These are phyloP conservation scores for Myrmecophaga tridactyla DNA, from an alignment of 2,113 vertebrate genomes.

Conservation along the genomic window DNA sequence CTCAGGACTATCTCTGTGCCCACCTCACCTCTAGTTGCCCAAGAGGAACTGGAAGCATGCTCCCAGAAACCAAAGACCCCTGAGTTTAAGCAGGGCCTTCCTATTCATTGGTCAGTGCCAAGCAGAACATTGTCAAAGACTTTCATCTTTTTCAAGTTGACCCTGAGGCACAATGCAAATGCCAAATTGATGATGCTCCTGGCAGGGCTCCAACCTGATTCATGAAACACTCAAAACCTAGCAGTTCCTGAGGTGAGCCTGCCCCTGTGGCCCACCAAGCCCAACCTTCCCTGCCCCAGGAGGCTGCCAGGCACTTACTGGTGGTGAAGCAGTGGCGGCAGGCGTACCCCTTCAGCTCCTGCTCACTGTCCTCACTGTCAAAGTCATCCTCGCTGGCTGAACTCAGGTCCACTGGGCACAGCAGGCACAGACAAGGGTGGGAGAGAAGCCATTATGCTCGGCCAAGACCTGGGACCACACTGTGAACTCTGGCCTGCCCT, in stretches of 20 bases:
- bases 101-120: background rate
- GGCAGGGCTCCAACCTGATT: accelerated
- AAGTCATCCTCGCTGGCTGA: slow-evolving; percentile 99
- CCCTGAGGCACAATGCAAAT: background rate
- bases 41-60: background rate
- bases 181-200: background rate
- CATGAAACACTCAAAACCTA: accelerated
- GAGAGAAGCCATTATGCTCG: background rate
- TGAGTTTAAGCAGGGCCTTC: background rate
- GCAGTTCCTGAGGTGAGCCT: background rate
- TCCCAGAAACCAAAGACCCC: background rate
- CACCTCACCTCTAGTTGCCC: too few species aligned
- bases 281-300: background rate
- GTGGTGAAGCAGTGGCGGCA: slow-evolving; percentile 99
- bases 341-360: slow-evolving; percentile 99
- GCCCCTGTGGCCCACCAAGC: background rate
- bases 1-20: background rate
- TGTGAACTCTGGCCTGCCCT: background rate
- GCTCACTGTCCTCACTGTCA: slow-evolving; percentile 99
- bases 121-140: background rate
- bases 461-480: background rate
- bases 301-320: slow-evolving; percentile 85
- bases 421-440: background rate
- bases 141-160: background rate
- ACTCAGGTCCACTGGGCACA: slow-evolving; percentile 93